Base-by-base conservation (phyloP, 2,113 vertebrate genomes). In the Hiodon alosoides region DNA sequence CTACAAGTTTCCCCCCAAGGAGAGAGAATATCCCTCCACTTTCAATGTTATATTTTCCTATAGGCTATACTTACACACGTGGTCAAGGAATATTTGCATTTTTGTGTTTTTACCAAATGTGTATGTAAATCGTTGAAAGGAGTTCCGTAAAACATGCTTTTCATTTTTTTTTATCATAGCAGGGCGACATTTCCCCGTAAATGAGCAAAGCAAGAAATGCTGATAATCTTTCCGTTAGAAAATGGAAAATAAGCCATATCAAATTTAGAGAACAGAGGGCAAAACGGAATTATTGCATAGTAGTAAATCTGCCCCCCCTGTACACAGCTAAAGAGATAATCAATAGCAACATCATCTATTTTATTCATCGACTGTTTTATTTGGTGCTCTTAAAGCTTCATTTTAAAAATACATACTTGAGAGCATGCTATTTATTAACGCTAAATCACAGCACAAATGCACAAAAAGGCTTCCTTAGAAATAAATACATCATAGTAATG, bases 401-500 rank as follows among this genome's bases (percentile, higher is more conserved):
- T 54, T 72, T 65, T 72, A 61, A 71, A 75, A 75, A 75, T 75
- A 75, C 65, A 67, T 72, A 77, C 47, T 71, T 51, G 46, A 67
- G 46, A 47, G 52, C 69, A 77, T 57, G 14, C 60, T 9, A 16
- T 31, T 58, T 65, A 76, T 71, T 58, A 31, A 46, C 17, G 8
- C 67, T 16, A 7, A 69, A 75, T 78, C 68, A 73, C 70, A 71
- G 66, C 70, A 77, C 75, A 70, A 77, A 71, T 3, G 62, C 54
- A 71, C 53, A 66, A 66, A 77, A 55, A 53, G 46, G 6, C 58
- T 72, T 67, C 31, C 68, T 58, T 50, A 72, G 57, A 53, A 77
- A 77, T 77, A 72, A 77, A 61, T 72, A 77, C 76, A 77, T 67
- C 69, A 46, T 72, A 66, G 50, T 48, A 61, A 72, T 31, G 31